Evolutionary conservation across 2,797 vertebrate species (phyloP), one percentile per base, ranked within the genome.

Genomic region (Aphelocoma californica): DNA sequence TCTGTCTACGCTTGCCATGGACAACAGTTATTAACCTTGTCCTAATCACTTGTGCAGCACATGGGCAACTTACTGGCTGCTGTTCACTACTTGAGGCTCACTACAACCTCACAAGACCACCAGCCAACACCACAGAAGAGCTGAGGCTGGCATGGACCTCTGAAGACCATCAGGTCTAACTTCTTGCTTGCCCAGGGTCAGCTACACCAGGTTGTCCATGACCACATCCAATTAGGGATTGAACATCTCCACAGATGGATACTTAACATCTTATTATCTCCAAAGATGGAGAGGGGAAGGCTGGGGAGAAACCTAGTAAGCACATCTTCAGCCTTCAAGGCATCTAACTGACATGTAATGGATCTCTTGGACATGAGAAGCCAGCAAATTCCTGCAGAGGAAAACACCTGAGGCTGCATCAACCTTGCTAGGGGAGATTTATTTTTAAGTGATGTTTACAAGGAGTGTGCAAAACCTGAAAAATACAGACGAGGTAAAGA

Each of bases 381-480:
- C 61, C 86, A 88, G 74, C 21, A 61, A 81, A 89, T 62, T 70
- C 58, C 94, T 93, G 44, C 56, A 88, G 90, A 96, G 56, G 91
- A 93, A 95, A 92, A 96, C 92, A 96, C 83, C 95, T 71, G 90
- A 93, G 92, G 92, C 94, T 91, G 42, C 71, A 81, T 70, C 4
- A 10, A 93, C 91, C 88, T 93, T 92, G 87, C 94, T 95, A 93
- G 56, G 91, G 92, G 80, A 86, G 42, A 80, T 96, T 97, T 95
- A 94, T 96, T 94, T 90, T 69, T 61, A 86, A 88, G 91, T 86
- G 88, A 95, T 77, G 92, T 94, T 95, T 96, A 94, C 95, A 92
- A 72, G 91, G 81, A 94, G 56, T 95, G 95, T 96, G 95, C 95
- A 96, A 95, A 96, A 93, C 91, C 91, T 94, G 88, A 94, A 97